phyloP scores from a whole-genome alignment of 2,113 vertebrate genomes.

The Pelecanus crispus region DNA sequence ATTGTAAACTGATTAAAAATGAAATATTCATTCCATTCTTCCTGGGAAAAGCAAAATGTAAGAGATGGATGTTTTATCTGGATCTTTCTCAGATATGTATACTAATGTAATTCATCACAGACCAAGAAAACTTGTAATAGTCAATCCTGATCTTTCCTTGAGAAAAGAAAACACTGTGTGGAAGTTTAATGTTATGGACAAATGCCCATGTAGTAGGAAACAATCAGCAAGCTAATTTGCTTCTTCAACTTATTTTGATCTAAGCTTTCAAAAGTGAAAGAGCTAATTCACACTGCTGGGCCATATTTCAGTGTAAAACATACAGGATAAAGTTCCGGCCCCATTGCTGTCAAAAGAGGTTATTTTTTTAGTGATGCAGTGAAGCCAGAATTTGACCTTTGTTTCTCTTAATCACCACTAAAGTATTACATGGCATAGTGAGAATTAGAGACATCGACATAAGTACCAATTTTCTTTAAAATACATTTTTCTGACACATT shows the following conservation, averaged over 20 bases:
- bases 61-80: not conserved
- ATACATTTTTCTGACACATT: not conserved
- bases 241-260: not conserved
- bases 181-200: not conserved
- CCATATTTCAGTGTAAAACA: not conserved
- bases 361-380: not conserved
- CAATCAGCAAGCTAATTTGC: not conserved
- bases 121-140: not conserved
- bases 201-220: not conserved
- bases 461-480: not conserved
- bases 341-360: not conserved
- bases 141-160: not conserved
- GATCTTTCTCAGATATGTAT: not conserved
- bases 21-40: not conserved
- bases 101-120: not conserved
- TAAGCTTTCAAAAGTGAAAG: not conserved
- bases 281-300: not conserved
- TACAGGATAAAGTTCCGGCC: not conserved
- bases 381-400: not conserved
- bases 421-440: not conserved
- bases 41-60: not conserved
- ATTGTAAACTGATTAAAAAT: not conserved
- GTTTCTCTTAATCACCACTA: not conserved
- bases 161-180: not conserved
- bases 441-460: not conserved